These are phyloP conservation scores for Blera fallax DNA, from an alignment of 2,888 invertebrate species.

Conservation along the genomic window DNA sequence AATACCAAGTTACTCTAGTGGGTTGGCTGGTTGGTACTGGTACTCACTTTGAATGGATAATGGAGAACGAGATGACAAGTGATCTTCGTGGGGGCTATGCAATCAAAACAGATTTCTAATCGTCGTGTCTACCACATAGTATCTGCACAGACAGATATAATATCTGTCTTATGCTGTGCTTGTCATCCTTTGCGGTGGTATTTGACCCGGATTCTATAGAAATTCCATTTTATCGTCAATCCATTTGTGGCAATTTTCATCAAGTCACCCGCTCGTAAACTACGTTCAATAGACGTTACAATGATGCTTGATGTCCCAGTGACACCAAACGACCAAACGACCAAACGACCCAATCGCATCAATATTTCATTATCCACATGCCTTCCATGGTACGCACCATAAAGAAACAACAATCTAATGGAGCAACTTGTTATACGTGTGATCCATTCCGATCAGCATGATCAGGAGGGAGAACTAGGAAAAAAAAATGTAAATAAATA, in stretches of 20 bases:
- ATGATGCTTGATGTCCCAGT: conserved; percentile 39
- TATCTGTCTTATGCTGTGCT: conserved; percentile 32
- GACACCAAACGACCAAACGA: conserved; percentile 62
- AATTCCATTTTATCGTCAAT: conserved; percentile 23
- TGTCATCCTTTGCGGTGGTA: conserved; percentile 64
- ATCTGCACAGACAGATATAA: background rate
- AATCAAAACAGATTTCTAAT: conserved; percentile 61
- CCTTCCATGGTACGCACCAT: conserved; percentile 37
- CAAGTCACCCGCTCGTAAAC: background rate
- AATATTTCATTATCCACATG: conserved; percentile 55
- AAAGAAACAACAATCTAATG: conserved; percentile 62
- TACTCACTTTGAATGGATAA: conserved; percentile 65
- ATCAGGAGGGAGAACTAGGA: background rate
- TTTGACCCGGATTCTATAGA: conserved; percentile 61
- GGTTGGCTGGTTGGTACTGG: background rate
- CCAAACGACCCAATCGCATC: conserved; percentile 57
- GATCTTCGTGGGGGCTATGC: conserved; percentile 39
- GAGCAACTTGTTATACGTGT: conserved; percentile 48
- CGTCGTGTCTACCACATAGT: conserved; percentile 26
- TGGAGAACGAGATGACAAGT: conserved; percentile 69
- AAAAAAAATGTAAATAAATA: conserved; percentile 44
- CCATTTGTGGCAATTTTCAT: conserved; percentile 63
- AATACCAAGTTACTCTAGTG: conserved; percentile 47
- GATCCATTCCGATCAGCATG: conserved; percentile 8
- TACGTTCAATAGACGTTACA: background rate